phyloP scores from a whole-genome alignment of 1,140 invertebrate genomes.

The Andrena cerasifolii region DNA sequence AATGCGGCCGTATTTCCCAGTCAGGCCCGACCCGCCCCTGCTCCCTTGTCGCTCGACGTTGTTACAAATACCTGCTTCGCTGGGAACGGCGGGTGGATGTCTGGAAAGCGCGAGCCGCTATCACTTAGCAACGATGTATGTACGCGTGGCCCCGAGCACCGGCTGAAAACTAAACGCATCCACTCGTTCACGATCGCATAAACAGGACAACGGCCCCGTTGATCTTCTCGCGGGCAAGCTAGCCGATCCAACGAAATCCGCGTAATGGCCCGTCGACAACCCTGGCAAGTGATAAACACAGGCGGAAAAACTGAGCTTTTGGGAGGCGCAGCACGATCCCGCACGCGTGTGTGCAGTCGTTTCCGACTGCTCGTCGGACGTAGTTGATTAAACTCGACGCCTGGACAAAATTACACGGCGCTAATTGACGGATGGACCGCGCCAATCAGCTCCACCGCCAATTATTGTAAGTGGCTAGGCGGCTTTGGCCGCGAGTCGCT shows the following conservation, averaged over 20 bases:
- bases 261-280: neutral
- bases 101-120: neutral
- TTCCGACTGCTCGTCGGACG: conserved; percentile 55
- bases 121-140: neutral
- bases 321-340: neutral
- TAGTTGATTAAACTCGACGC: conserved; percentile 70
- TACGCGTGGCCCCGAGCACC: neutral
- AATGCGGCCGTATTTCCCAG: conserved; percentile 19
- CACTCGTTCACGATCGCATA: too few species aligned
- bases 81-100: neutral
- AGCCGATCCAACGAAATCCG: neutral
- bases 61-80: conserved; percentile 15
- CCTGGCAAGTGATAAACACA: conserved; percentile 34
- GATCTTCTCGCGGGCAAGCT: neutral
- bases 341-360: conserved; percentile 19
- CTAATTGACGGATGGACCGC: conserved; percentile 67
- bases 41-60: neutral
- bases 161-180: too few species aligned
- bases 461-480: conserved; percentile 64
- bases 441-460: conserved; percentile 63
- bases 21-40: neutral
- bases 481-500: conserved; percentile 38
- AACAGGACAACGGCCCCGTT: too few species aligned
- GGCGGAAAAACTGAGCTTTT: neutral
- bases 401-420: conserved; percentile 64